Evolutionary conservation across 2,888 invertebrate genomes (phyloP), one percentile per base, ranked within the genome.

Genomic region (Herminia tarsipennalis): DNA sequence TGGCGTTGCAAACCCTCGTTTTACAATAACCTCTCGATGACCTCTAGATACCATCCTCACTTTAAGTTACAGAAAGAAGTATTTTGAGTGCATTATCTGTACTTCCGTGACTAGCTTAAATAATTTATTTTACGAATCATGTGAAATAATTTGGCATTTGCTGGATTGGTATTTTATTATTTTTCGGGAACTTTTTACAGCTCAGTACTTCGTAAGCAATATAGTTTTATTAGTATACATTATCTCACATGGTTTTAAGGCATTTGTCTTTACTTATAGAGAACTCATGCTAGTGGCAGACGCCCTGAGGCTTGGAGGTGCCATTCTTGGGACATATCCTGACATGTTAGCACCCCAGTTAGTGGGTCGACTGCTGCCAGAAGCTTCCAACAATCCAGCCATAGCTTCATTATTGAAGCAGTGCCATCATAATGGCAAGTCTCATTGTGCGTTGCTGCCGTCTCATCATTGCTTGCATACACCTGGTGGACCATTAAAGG

Each of bases 401-500:
- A 97, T 99, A 6, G 94, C 97, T 65, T 96, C 95, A 84, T 91
- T 99, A 38, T 90, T 99, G 28, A 93, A 95, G 42, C 98, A 98
- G 66, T 99, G 99, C 76, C 98, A 99, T 78, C 93, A 93, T 12
- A 95, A 96, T 72, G 99, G 99, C 0, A 95, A 97, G 20, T 94
- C 94, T 33, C 95, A 98, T 73, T 98, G 98, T 69, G 96, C 98
- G 0, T 83, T 99, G 36, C 92, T 98, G 61, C 99, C 99, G 0
- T 94, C 97, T 0, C 98, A 98, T 83, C 99, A 99, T 80, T 99
- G 98, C 71, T 91, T 99, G 53, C 99, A 99, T 78, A 99, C 99
- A 1, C 99, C 99, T n/a, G 99, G 99, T 29, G 99, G 99, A 1
- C 99, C 99, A 0, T 88, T 99, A 3, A 99, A 99, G 92, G 97